These are phyloP conservation scores for Eclectus roratus DNA, from an alignment of 2,113 vertebrate genomes.

Conservation along the genomic window DNA sequence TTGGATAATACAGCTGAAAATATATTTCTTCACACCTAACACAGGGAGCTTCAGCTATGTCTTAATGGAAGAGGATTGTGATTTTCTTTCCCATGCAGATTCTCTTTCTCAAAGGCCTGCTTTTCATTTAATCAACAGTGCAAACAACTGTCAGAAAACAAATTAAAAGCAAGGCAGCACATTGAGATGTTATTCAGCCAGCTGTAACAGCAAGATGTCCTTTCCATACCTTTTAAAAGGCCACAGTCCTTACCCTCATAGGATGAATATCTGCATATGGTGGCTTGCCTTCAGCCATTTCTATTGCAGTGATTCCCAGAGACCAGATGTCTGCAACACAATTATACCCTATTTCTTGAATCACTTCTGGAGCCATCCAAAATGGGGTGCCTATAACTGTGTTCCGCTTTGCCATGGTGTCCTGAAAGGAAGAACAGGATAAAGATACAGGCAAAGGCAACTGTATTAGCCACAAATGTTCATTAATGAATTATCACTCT, in stretches of 20 bases:
- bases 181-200: neutral
- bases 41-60: neutral
- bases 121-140: neutral
- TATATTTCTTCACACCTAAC: neutral
- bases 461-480: neutral
- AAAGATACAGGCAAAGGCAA: neutral
- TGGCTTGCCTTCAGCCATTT: constrained; percentile 96
- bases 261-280: constrained; percentile 96
- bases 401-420: constrained; percentile 96
- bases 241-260: constrained; percentile 84
- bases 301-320: constrained; percentile 92
- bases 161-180: neutral
- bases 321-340: constrained; percentile 97
- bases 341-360: constrained; percentile 96
- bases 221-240: neutral
- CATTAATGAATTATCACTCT: neutral
- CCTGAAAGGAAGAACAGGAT: constrained; percentile 68
- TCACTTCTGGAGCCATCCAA: constrained; percentile 98
- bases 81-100: neutral
- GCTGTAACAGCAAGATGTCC: neutral
- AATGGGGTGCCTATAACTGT: constrained; percentile 95
- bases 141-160: neutral
- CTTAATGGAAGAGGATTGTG: neutral
- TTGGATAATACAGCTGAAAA: neutral
- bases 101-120: neutral